Base-by-base conservation (phyloP, 2,797 vertebrate genomes). In the Gymnocypris eckloni region DNA sequence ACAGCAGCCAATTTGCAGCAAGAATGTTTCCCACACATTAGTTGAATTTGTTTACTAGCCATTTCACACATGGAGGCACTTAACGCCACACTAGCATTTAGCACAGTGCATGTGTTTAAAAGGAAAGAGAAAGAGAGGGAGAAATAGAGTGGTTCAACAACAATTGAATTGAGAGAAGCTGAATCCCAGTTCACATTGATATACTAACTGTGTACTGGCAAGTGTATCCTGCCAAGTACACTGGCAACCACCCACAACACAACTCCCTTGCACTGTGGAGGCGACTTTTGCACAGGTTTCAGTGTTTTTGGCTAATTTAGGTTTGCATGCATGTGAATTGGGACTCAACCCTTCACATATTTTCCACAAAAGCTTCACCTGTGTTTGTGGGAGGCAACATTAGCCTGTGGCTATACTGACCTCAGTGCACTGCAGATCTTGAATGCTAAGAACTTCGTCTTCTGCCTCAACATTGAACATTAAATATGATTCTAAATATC, bases 401-500 rank as follows among this genome's bases (percentile, higher is more conserved):
- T 83, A 83, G 81, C 73, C 56, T 48, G 52, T 79, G 75, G 54
- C 59, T 52, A 73, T 69, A 81, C 73, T 81, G 81, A 64, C 85
- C 83, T 80, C 78, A 54, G 70, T 81, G 87, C 80, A 72, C 71
- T 78, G 7, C 54, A 78, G 43, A 77, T 48, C 79, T 82, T 70
- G 72, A 73, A 85, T 77, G 71, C 79, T 85, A 79, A 86, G 86
- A 61, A 89, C 86, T 82, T 83, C 73, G 78, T 83, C 78, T 84
- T 77, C 72, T 81, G 79, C 64, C 76, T 82, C 54, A 54, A 89
- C 76, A 88, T 77, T 54, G 66, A 70, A 71, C 72, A 86, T 90
- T 89, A 84, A 77, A 89, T 89, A 86, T 70, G 67, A 54, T 33
- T 79, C 76, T 84, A 90, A 90, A 89, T 90, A 85, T 90, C 82